Evolutionary conservation across 2,113 vertebrate genomes (phyloP).

Genomic region (Gallinago paraguaiae): DNA sequence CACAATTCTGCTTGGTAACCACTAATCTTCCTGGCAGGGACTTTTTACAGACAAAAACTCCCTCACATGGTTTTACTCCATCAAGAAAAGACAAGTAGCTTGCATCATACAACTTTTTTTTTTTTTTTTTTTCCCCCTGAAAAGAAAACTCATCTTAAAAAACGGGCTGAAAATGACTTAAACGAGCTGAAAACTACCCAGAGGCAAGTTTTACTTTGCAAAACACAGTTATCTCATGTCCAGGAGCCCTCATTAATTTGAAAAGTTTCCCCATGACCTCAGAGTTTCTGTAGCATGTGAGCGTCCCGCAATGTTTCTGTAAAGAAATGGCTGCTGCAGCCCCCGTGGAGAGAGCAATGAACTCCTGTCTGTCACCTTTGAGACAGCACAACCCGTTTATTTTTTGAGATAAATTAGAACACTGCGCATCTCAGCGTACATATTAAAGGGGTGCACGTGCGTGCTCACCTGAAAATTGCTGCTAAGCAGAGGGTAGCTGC

Average conservation of each 20-base stretch:
- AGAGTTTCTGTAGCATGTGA: constrained; percentile 12
- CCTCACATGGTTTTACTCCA: not conserved
- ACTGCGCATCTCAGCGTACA: not conserved
- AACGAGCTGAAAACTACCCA: constrained; percentile 27
- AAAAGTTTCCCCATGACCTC: constrained; percentile 30
- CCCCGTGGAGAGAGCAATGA: not conserved
- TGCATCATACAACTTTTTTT: not conserved
- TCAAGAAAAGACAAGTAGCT: not conserved
- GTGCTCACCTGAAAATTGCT: not conserved
- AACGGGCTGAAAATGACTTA: not conserved
- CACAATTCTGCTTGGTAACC: not conserved
- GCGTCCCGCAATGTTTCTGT: not conserved
- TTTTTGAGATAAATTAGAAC: not conserved
- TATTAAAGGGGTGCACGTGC: not conserved
- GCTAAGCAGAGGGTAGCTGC: not conserved
- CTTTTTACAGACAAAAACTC: not conserved
- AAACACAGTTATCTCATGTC: constrained; percentile 9
- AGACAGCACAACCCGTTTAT: not conserved
- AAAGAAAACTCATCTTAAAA: not conserved
- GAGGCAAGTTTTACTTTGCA: constrained; percentile 7
- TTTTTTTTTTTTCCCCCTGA: not conserved
- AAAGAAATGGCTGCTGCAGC: not conserved
- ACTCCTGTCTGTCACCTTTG: not conserved
- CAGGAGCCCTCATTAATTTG: not conserved
- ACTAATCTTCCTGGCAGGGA: not conserved